phyloP scores from a whole-genome alignment of 2,113 vertebrate species.

The Crotalus tigris region DNA sequence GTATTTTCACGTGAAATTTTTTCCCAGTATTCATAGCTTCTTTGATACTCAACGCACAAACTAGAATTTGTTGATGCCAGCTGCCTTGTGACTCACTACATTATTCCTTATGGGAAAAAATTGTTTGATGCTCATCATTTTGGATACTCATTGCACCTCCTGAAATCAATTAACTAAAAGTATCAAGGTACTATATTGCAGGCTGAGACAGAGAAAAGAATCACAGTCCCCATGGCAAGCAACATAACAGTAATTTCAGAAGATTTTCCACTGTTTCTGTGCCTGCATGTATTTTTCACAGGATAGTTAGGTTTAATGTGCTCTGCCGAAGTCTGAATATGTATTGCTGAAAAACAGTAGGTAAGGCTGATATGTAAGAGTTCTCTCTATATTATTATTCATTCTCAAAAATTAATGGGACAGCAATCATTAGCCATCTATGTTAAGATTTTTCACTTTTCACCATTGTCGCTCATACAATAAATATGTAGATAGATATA shows the following conservation, averaged over 20 bases:
- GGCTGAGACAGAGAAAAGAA: constrained; percentile 18
- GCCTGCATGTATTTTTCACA: constrained; percentile 33
- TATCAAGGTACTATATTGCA: background rate
- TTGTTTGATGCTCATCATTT: background rate
- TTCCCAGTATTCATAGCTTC: background rate
- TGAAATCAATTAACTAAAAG: background rate
- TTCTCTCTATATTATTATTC: constrained; percentile 22
- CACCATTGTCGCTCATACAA: background rate
- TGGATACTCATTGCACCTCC: background rate
- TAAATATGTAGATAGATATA: background rate
- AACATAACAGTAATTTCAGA: constrained; percentile 34
- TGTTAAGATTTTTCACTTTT: background rate
- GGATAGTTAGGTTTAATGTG: constrained; percentile 23
- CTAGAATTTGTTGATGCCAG: background rate
- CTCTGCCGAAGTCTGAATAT: constrained; percentile 38
- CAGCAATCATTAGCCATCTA: background rate
- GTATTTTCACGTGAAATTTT: background rate
- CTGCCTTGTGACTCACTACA: background rate
- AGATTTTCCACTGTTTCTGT: background rate
- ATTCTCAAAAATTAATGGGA: background rate
- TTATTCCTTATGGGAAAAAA: background rate
- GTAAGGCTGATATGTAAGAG: constrained; percentile 15
- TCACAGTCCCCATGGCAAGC: constrained; percentile 10
- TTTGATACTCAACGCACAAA: background rate
- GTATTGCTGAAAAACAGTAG: constrained; percentile 21